Evolutionary conservation across 2,888 invertebrate genomes (phyloP).

Genomic region (Dexiosoma caninum): DNA sequence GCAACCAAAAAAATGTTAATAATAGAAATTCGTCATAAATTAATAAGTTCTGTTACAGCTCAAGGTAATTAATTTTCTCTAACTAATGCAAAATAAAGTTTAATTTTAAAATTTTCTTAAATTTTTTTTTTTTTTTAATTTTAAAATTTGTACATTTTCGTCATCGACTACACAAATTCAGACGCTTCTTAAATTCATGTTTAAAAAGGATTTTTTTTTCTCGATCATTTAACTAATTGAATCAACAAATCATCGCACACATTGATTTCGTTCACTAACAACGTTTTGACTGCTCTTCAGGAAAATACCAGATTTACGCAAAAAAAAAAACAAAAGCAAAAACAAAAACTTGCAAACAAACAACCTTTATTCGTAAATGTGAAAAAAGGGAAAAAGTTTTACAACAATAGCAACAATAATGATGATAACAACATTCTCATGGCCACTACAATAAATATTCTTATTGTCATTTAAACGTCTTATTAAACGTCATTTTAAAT

Average conservation of each 20-base stretch:
- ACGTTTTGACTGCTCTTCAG: conserved; percentile 38
- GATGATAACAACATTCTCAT: conserved; percentile 56
- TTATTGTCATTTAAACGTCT: conserved; percentile 68
- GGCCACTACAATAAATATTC: conserved; percentile 64
- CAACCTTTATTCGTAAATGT: not conserved
- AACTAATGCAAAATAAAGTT: too few relatives aligned
- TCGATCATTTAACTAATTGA: conserved; percentile 49
- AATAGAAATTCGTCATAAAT: too few relatives aligned
- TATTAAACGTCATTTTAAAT: conserved; percentile 68
- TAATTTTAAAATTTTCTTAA: too few relatives aligned
- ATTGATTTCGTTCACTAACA: not conserved
- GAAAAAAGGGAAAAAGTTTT: conserved; percentile 23
- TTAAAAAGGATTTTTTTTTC: not conserved
- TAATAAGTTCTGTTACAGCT: too few relatives aligned
- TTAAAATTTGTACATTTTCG: too few relatives aligned
- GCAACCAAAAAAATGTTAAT: too few relatives aligned
- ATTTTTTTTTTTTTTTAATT: too few relatives aligned
- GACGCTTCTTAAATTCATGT: not conserved
- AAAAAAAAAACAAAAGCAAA: not conserved
- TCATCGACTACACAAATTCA: too few relatives aligned
- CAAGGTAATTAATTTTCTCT: too few relatives aligned
- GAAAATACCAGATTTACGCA: conserved; percentile 28
- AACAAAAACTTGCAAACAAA: too few relatives aligned
- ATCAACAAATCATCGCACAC: conserved; percentile 55
- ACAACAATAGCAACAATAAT: conserved; percentile 23